phyloP scores from a whole-genome alignment of 1,140 invertebrate species.

The Ceratoteleas bidentatus region DNA sequence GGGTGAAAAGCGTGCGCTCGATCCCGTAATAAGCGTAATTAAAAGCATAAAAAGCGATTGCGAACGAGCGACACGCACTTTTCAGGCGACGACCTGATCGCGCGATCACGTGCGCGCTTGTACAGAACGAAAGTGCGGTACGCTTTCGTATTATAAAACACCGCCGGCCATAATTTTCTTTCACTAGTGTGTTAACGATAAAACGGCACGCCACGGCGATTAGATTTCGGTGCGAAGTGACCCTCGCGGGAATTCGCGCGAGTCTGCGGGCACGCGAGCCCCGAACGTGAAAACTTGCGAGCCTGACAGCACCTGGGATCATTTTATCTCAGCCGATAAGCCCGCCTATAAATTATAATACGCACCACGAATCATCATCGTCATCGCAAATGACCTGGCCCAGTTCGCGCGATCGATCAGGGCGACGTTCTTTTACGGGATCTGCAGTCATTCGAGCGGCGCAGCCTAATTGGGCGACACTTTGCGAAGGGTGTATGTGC shows the following conservation, averaged over 20 bases:
- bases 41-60: conserved; percentile 47
- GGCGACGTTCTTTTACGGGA: background rate
- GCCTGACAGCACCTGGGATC: conserved; percentile 62
- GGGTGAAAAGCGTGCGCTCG: conserved; percentile 26
- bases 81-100: conserved; percentile 40
- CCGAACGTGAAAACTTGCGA: conserved; percentile 63
- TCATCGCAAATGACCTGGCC: conserved; percentile 39
- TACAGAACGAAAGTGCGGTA: conserved; percentile 16
- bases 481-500: too few species aligned
- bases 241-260: conserved; percentile 30
- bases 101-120: conserved; percentile 50
- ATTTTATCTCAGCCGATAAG: conserved; percentile 69
- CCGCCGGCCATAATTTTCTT: conserved; percentile 56
- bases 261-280: conserved; percentile 53
- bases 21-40: conserved; percentile 54
- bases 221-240: conserved; percentile 66
- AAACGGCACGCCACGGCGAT: conserved; percentile 61
- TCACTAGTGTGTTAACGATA: conserved; percentile 61
- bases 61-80: conserved; percentile 51
- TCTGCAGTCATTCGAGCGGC: too few species aligned
- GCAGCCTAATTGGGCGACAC: too few species aligned
- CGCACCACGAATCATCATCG: conserved; percentile 64
- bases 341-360: conserved; percentile 69
- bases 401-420: conserved; percentile 30
- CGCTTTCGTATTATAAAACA: conserved; percentile 56